Evolutionary conservation across 2,113 vertebrate genomes (phyloP), one percentile per base, ranked within the genome.

Genomic region (Egretta garzetta): DNA sequence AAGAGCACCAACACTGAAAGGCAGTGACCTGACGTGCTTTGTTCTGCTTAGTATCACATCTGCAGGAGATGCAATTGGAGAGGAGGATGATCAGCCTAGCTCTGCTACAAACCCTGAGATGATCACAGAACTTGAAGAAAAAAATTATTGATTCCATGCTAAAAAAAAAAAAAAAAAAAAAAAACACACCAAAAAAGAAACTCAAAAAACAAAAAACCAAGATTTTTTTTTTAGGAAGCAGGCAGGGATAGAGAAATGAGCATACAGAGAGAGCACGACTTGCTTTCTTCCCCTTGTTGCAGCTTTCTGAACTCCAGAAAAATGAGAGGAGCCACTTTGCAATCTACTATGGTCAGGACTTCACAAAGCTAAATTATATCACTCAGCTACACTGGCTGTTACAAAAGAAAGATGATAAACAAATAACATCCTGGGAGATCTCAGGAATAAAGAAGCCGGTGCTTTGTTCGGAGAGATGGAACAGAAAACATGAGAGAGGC

Each of bases 301-400:
- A 67, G 64, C 66, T 75, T 87, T 74, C 73, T 41, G 60, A 92
- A 39, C 52, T 84, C 91, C 75, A 92, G 88, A 77, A 79, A 58
- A 88, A 77, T 33, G 23, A 93, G 52, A 92, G 33, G 37, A 92
- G 24, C 64, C 90, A 66, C 95, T 96, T 94, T 37, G 35, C 83
- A 96, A 95, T 96, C 94, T 71, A 20, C 52, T 52, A 27, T 10
- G 47, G 85, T 56, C 8, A 0, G 62, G 66, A 60, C 73, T 95
- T 60, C 88, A 86, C 72, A 93, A 90, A 94, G 80, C 80, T 84
- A 56, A 96, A 94, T 96, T 92, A 79, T 92, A 94, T 95, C 95
- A 86, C 76, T 83, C 21, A 0, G 80, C 80, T 89, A 81, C 80
- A 84, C 55, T 28, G 73, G 56, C 26, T 94, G 74, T 52, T 90